Percentiles rank a stretch among this genome's conserved stretches.
These are phyloP conservation scores for Gila robusta DNA, from an alignment of 2,797 vertebrate genomes.

Conservation along the genomic window DNA sequence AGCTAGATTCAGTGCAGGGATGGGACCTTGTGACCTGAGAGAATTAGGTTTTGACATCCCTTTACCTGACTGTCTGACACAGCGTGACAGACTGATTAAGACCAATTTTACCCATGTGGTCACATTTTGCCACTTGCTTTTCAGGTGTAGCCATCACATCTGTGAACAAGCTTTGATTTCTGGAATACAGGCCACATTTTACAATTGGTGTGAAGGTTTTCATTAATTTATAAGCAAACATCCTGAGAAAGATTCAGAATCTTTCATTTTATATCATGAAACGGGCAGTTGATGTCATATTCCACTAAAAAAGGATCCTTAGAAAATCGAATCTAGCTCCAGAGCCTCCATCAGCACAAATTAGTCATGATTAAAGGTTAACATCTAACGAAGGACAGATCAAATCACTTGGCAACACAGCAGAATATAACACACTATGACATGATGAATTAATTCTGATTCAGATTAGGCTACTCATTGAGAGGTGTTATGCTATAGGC, in stretches of 20 bases:
- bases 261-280: constrained; percentile 51
- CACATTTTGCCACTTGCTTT: constrained; percentile 45
- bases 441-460: constrained; percentile 64
- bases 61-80: constrained; percentile 65
- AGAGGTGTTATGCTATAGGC: not conserved
- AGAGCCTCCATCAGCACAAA: constrained; percentile 55
- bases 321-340: constrained; percentile 37
- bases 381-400: constrained; percentile 62
- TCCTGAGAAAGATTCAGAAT: constrained; percentile 40
- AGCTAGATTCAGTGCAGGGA: constrained; percentile 70
- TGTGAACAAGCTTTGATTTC: constrained; percentile 46
- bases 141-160: constrained; percentile 52
- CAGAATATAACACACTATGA: constrained; percentile 54
- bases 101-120: constrained; percentile 56
- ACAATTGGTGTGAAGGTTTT: constrained; percentile 62
- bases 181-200: constrained; percentile 10
- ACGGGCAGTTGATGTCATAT: constrained; percentile 51
- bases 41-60: constrained; percentile 70
- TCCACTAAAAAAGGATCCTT: constrained; percentile 23
- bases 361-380: constrained; percentile 61
- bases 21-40: constrained; percentile 67
- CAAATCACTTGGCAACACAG: constrained; percentile 53
- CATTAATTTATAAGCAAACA: constrained; percentile 54
- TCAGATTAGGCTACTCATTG: constrained; percentile 38
- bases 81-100: constrained; percentile 67